Evolutionary conservation across 1,140 invertebrate genomes (phyloP).

Genomic region (Oncopeltus fasciatus): DNA sequence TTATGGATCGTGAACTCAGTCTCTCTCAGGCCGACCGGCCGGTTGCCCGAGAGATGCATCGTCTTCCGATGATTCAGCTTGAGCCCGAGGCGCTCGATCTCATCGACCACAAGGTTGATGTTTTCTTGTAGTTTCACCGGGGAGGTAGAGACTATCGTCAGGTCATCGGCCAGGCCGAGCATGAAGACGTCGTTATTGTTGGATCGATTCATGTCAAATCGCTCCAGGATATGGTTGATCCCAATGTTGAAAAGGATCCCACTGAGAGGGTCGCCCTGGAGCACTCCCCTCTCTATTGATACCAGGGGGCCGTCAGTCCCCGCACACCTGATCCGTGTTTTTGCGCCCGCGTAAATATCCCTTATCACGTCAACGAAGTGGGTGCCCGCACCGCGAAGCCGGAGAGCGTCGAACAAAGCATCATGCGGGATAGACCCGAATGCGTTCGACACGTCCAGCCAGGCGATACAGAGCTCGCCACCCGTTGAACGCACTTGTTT

Average conservation of each 20-base stretch:
- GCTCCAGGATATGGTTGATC: slow-evolving; percentile 27
- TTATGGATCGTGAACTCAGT: neutral
- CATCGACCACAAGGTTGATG: neutral
- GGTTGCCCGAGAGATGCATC: neutral
- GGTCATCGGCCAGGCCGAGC: neutral
- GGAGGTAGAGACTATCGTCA: neutral
- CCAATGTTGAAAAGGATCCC: slow-evolving; percentile 31
- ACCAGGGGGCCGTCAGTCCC: slow-evolving; percentile 24
- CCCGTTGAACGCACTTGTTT: slow-evolving; percentile 19
- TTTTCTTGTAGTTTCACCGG: neutral
- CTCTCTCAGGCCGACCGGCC: neutral
- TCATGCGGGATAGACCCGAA: slow-evolving; percentile 28
- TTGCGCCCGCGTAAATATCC: slow-evolving; percentile 13
- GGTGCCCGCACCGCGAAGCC: slow-evolving; percentile 9
- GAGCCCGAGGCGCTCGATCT: neutral
- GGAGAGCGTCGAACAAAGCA: slow-evolving; percentile 21
- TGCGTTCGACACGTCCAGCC: slow-evolving; percentile 27
- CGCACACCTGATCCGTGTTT: neutral
- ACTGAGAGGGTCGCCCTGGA: slow-evolving; percentile 31
- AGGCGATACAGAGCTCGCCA: slow-evolving; percentile 25
- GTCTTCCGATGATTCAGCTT: neutral
- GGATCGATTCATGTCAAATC: too few relatives aligned
- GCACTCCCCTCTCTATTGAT: slow-evolving; percentile 26
- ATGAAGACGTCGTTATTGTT: neutral
- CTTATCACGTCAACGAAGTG: slow-evolving; percentile 17